phyloP scores from a whole-genome alignment of 2,888 invertebrate genomes.

The Aphrophora alni region DNA sequence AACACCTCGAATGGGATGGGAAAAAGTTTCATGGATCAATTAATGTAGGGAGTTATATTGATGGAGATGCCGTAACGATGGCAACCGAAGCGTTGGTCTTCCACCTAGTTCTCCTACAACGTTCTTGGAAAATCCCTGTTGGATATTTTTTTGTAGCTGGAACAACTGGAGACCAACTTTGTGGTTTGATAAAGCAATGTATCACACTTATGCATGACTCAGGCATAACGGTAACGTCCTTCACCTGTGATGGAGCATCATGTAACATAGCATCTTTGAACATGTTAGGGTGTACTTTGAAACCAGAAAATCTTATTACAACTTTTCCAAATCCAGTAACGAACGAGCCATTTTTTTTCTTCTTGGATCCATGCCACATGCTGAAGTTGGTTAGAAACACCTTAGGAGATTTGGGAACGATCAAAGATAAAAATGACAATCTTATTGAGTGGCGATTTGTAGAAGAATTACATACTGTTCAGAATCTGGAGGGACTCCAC shows the following conservation, averaged over 20 bases:
- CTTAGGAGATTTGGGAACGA: conserved; percentile 28
- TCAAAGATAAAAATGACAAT: conserved; percentile 31
- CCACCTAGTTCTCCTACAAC: neutral
- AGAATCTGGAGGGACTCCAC: conserved; percentile 38
- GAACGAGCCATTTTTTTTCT: conserved; percentile 23
- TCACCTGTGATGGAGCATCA: conserved; percentile 29
- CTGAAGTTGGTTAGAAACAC: conserved; percentile 44
- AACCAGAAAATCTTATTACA: conserved; percentile 25
- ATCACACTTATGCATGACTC: conserved; percentile 23
- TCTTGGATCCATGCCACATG: conserved; percentile 46
- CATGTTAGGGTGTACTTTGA: neutral
- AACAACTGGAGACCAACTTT: conserved; percentile 13
- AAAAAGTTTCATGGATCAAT: conserved; percentile 21
- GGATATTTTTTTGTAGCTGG: conserved; percentile 10
- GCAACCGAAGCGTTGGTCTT: conserved; percentile 16
- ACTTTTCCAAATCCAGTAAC: conserved; percentile 33
- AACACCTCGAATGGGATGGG: neutral
- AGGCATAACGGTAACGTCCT: conserved; percentile 18
- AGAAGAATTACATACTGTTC: conserved; percentile 39
- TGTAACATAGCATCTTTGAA: no score
- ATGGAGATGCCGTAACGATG: neutral
- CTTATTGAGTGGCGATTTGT: conserved; percentile 42
- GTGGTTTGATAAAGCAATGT: conserved; percentile 16
- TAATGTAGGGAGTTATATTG: neutral
- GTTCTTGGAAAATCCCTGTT: conserved; percentile 15